phyloP scores from a whole-genome alignment of 2,113 vertebrate genomes.

The Aramus guarauna region DNA sequence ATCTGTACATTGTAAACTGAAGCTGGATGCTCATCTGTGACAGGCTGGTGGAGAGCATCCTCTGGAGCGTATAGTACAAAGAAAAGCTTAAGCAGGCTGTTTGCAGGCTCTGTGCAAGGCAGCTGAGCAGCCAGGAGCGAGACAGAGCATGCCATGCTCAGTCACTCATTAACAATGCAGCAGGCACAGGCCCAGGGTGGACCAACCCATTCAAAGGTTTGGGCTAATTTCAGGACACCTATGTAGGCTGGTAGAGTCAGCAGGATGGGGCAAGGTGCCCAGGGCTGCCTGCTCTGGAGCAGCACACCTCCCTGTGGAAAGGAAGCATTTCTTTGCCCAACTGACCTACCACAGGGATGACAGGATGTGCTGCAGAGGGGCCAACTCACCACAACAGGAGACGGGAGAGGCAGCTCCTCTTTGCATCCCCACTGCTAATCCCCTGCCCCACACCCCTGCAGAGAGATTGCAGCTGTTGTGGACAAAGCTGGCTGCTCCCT shows the following conservation, averaged over 20 bases:
- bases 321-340: not conserved
- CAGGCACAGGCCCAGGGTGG: not conserved
- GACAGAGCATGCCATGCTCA: slow-evolving; percentile 25
- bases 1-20: not conserved
- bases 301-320: not conserved
- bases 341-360: not conserved
- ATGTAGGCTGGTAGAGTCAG: not conserved
- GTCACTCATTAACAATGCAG: not conserved
- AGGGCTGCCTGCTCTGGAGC: not conserved
- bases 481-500: not conserved
- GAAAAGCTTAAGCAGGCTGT: not conserved
- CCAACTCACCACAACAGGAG: not conserved
- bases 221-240: slow-evolving; percentile 31
- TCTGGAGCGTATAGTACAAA: not conserved
- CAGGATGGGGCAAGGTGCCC: not conserved
- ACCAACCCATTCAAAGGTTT: not conserved
- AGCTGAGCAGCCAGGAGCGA: not conserved
- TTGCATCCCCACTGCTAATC: not conserved
- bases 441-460: not conserved
- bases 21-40: not conserved
- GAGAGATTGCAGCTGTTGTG: not conserved
- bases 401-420: not conserved
- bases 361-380: not conserved
- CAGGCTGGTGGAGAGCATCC: not conserved
- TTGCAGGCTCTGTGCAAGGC: not conserved